Percentiles rank a stretch among this genome's conserved stretches.
These are phyloP conservation scores for Ischnura elegans DNA, from an alignment of 2,888 invertebrate genomes.

Conservation along the genomic window DNA sequence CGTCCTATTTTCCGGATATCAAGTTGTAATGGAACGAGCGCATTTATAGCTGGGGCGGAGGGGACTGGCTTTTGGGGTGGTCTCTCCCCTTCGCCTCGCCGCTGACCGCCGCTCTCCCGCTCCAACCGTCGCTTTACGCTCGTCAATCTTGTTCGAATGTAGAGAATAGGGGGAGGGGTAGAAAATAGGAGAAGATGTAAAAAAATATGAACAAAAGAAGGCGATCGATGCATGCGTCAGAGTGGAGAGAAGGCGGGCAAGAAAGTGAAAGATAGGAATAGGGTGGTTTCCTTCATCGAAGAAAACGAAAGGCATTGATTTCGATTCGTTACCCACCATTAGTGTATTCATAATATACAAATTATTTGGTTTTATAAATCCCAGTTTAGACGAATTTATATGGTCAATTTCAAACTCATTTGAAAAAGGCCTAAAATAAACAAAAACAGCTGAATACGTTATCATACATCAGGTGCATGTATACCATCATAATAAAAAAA, in stretches of 20 bases:
- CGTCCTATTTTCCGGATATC: slow-evolving; percentile 10
- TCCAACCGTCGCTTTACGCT: neutral
- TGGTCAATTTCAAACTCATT: too few relatives aligned
- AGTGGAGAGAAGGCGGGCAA: neutral
- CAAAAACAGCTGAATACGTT: too few relatives aligned
- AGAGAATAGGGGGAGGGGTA: neutral
- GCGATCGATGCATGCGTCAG: neutral
- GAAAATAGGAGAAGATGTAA: neutral
- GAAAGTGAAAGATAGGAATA: neutral
- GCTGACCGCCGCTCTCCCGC: neutral
- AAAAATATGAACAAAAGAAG: neutral
- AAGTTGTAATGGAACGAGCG: slow-evolving; percentile 19
- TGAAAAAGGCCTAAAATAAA: too few relatives aligned
- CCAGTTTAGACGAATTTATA: too few relatives aligned
- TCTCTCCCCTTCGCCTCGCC: neutral
- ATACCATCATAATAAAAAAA: too few relatives aligned
- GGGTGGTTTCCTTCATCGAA: neutral
- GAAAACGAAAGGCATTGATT: neutral
- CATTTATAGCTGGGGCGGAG: neutral
- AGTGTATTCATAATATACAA: too few relatives aligned
- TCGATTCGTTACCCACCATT: too few relatives aligned
- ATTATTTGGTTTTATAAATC: too few relatives aligned
- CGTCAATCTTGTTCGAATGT: slow-evolving; percentile 16
- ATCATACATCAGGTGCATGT: too few relatives aligned
- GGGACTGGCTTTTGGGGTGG: neutral